Evolutionary conservation across 2,113 vertebrate genomes (phyloP).

Genomic region (Phalacrocorax carbo): DNA sequence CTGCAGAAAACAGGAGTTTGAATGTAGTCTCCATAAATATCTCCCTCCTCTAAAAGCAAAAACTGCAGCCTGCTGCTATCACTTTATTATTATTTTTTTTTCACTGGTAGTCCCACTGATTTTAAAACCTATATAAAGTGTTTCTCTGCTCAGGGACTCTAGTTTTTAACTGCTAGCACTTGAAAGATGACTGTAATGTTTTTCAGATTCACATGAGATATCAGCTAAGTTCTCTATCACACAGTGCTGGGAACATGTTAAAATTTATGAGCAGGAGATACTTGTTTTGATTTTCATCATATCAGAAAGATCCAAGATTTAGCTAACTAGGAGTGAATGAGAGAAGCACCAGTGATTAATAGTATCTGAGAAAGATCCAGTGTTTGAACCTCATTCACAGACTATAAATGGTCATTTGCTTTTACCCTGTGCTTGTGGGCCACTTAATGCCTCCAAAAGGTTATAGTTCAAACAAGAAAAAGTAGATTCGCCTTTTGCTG

Average conservation of each 20-base stretch:
- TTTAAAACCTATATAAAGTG: not conserved
- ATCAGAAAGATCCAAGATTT: not conserved
- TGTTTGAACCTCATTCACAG: not conserved
- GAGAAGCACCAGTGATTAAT: not conserved
- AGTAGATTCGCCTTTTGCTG: not conserved
- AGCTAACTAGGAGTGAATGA: not conserved
- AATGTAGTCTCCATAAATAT: not conserved
- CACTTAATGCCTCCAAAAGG: not conserved
- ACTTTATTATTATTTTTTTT: not conserved
- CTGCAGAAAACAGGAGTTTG: not conserved
- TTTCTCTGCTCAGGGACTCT: not conserved
- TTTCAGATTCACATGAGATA: not conserved
- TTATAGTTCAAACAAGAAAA: not conserved
- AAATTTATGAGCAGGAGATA: not conserved
- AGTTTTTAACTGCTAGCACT: not conserved
- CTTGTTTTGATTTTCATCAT: not conserved
- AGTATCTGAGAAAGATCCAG: not conserved
- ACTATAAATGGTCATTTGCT: not conserved
- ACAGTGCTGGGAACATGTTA: not conserved
- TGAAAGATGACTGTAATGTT: not conserved
- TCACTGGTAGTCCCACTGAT: not conserved
- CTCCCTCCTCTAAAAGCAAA: not conserved
- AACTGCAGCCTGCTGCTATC: not conserved
- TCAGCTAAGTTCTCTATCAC: not conserved
- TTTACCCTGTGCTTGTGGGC: not conserved